Conservation (phyloP, 2,888 invertebrate genomes). For the Stenotaenia linearis region DNA sequence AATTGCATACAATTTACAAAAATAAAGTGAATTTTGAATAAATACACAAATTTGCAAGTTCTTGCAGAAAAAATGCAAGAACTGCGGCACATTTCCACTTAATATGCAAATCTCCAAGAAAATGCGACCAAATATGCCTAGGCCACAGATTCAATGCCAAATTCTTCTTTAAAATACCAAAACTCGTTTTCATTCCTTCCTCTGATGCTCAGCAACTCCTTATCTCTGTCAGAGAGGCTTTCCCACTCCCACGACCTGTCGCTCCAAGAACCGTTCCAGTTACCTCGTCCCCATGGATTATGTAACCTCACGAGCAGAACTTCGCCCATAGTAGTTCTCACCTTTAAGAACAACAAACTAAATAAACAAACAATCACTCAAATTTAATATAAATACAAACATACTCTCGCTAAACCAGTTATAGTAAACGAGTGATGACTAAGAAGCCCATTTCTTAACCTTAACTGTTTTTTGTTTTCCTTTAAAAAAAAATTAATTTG, state of each 20-base stretch:
- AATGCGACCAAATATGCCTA: no score
- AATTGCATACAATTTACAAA: no score
- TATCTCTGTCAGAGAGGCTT: constrained; percentile 58
- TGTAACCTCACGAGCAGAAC: constrained; percentile 52
- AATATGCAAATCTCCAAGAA: no score
- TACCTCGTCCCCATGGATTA: constrained; percentile 62
- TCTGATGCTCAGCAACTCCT: constrained; percentile 58
- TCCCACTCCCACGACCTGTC: constrained; percentile 64
- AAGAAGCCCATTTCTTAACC: constrained; percentile 59
- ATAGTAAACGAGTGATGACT: constrained; percentile 65
- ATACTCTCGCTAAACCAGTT: constrained; percentile 63
- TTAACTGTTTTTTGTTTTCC: constrained; percentile 55
- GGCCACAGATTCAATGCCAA: no score
- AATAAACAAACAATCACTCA: neutral
- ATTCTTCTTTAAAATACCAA: constrained; percentile 55
- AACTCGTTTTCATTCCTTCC: constrained; percentile 64
- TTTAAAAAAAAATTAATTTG: constrained; percentile 45
- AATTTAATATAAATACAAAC: neutral
- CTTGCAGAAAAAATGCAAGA: no score
- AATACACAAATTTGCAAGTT: no score
- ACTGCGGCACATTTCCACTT: no score
- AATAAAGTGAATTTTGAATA: no score
- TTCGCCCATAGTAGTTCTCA: constrained; percentile 37
- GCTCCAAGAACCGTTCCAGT: constrained; percentile 68
- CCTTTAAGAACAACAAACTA: constrained; percentile 35